Evolutionary conservation across 2,888 invertebrate genomes (phyloP), one percentile per base, ranked within the genome.

Genomic region (Parthenolecanium corni): DNA sequence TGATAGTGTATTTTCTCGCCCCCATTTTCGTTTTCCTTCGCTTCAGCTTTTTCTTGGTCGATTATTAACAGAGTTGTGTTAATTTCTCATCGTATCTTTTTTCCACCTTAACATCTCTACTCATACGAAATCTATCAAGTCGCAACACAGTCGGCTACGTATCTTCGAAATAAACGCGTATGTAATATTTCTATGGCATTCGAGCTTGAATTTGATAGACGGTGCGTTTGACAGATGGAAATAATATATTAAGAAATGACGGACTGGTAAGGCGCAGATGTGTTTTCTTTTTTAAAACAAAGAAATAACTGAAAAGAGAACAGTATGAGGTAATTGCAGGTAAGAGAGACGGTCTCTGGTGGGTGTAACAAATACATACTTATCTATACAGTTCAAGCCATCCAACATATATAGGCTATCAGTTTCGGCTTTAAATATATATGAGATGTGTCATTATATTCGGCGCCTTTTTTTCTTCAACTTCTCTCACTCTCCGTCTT

Each of bases 281-380:
- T 57, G 47, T 57, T 57, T n/a, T n/a, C n/a, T n/a, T n/a, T n/a
- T 18, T 47, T 57, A 57, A 57, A 57, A 57, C 57, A 57, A 57
- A 57, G 57, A 57, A 57, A 57, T 57, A 57, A 47, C 57, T 57
- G 42, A 47, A 57, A 57, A 57, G 57, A 57, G 57, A 57, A 57
- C 57, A 57, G 57, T 57, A 57, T 57, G 57, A 57, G 47, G 47
- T 57, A 57, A 57, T 57, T 57, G 57, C 57, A 57, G 57, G 57
- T 57, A 54, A 54, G 54, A 54, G 42, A 42, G 42, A 25, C 25
- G 36, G 46, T 46, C 46, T 47, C 47, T 57, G 57, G 57, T 57
- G 57, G 57, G 57, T 57, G 57, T 57, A 57, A 40, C 57, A 47
- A 36, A 57, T 57, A 57, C 57, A 57, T 47, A 57, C 57, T 57